Evolutionary conservation across 2,797 vertebrate genomes (phyloP).

Genomic region (Mormyrops boulengeri): DNA sequence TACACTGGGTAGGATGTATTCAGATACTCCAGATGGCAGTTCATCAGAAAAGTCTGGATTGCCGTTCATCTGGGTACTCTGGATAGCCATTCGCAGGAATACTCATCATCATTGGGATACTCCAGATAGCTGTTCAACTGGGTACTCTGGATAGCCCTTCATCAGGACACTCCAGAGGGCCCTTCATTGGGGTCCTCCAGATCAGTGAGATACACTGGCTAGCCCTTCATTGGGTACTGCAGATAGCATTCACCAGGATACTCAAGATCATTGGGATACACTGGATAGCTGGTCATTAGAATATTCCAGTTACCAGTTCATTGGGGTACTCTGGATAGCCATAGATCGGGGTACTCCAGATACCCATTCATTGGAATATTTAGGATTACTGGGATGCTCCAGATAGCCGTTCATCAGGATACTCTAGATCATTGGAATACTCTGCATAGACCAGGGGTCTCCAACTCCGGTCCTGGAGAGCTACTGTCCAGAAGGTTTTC

Average conservation of each 20-base stretch:
- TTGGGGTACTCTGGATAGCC: not conserved
- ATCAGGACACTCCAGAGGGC: not conserved
- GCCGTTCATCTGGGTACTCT: not conserved
- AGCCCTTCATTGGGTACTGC: not conserved
- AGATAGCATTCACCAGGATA: not conserved
- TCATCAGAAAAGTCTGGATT: not conserved
- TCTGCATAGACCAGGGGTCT: too few species aligned
- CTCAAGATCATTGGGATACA: not conserved
- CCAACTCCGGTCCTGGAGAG: too few species aligned
- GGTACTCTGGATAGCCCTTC: not conserved
- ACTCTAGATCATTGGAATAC: not conserved
- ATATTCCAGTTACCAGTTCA: not conserved
- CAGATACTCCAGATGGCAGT: not conserved
- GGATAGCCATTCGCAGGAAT: not conserved
- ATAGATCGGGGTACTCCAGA: not conserved
- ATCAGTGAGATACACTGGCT: too few species aligned
- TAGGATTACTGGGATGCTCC: too few species aligned
- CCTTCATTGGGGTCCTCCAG: not conserved
- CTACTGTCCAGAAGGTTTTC: too few species aligned
- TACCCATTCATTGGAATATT: not conserved
- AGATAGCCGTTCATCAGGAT: too few species aligned
- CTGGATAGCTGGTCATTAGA: not conserved
- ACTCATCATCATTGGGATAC: not conserved
- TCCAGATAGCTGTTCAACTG: not conserved
- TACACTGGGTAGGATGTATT: not conserved